Percentiles rank a stretch among this genome's conserved stretches.
These are phyloP conservation scores for Ornithorhynchus anatinus DNA, from an alignment of 2,113 vertebrate species.

Conservation along the genomic window DNA sequence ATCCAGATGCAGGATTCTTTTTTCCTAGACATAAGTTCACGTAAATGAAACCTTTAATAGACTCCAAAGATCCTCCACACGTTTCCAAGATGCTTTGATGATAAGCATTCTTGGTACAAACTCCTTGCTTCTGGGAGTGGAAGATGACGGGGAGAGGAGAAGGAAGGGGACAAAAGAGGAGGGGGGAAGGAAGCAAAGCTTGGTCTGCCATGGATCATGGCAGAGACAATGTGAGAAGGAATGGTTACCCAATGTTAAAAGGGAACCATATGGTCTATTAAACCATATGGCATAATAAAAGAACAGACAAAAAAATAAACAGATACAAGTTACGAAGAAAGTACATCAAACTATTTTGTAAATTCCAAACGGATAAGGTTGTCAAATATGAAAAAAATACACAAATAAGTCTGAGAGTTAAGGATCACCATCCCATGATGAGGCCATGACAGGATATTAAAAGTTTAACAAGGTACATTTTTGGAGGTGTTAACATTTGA, in stretches of 20 bases:
- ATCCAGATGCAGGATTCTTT: neutral
- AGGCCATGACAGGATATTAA: conserved; percentile 13
- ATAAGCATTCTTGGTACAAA: neutral
- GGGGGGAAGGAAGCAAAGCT: neutral
- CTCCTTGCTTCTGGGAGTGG: rapidly evolving
- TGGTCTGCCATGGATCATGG: neutral
- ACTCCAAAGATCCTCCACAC: neutral
- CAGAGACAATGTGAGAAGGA: rapidly evolving
- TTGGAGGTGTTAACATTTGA: conserved; percentile 42
- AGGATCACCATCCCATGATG: neutral
- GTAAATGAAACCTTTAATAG: neutral
- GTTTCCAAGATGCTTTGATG: neutral
- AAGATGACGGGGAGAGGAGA: neutral
- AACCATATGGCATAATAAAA: neutral
- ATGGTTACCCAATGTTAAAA: neutral
- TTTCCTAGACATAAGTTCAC: neutral
- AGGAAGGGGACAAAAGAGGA: neutral
- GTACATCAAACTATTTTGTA: neutral
- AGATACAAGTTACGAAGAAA: neutral
- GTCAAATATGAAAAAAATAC: neutral
- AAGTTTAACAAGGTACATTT: conserved; percentile 38
- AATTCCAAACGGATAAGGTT: neutral
- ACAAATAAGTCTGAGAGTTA: neutral
- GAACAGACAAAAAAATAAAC: neutral
- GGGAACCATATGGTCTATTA: neutral